Evolutionary conservation across 2,113 vertebrate species (phyloP).

Genomic region (Petroica traversi): DNA sequence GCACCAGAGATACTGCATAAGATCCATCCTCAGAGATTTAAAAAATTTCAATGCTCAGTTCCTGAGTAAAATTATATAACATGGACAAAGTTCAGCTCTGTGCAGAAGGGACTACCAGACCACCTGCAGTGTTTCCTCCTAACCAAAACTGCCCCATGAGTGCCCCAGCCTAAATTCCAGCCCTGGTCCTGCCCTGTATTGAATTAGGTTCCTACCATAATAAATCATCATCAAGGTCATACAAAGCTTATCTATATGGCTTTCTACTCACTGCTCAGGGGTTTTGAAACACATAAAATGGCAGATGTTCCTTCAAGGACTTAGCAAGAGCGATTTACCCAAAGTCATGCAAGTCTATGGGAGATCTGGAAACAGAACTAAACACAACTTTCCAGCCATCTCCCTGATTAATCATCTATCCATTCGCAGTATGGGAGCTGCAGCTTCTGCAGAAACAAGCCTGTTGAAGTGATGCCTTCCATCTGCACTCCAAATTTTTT

Average conservation of each 20-base stretch:
- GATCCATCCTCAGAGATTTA: not conserved
- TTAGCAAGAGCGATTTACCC: not conserved
- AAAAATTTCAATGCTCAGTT: not conserved
- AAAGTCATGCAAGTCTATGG: not conserved
- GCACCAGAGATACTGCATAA: not conserved
- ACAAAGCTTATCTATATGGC: not conserved
- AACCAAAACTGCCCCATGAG: not conserved
- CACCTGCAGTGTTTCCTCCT: not conserved
- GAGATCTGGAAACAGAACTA: not conserved
- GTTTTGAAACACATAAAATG: not conserved
- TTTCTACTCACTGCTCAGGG: not conserved
- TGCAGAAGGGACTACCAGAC: not conserved
- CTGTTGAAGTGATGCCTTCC: not conserved
- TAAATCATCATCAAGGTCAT: not conserved
- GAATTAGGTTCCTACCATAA: not conserved
- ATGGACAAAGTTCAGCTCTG: not conserved
- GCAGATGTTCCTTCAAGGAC: not conserved
- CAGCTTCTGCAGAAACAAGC: not conserved
- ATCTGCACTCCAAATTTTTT: not conserved
- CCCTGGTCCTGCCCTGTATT: not conserved
- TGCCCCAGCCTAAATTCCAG: not conserved
- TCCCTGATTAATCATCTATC: slow-evolving; percentile 8
- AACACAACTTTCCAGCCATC: not conserved
- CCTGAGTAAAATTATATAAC: not conserved
- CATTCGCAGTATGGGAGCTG: not conserved